Conservation (phyloP, 2,113 vertebrate genomes). For the Burhinus oedicnemus region DNA sequence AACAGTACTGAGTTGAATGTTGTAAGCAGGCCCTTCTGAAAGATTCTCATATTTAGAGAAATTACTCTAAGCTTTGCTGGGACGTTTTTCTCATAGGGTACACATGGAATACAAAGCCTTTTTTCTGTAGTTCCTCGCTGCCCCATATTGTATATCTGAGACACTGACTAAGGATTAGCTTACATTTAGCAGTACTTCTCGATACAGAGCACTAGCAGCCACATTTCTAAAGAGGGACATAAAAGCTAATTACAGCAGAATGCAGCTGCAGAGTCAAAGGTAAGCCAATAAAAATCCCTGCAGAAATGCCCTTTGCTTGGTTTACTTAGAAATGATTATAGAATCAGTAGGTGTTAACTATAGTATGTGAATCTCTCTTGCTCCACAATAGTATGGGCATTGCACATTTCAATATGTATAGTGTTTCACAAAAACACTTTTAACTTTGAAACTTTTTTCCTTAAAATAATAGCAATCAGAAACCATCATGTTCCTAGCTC, state of each 20-base stretch:
- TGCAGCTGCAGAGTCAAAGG: not conserved
- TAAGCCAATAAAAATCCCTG: not conserved
- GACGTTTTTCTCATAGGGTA: not conserved
- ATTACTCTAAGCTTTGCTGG: not conserved
- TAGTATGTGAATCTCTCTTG: not conserved
- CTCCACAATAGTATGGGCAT: not conserved
- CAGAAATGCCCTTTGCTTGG: not conserved
- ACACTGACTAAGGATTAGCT: not conserved
- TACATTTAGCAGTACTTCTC: not conserved
- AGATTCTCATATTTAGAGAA: not conserved
- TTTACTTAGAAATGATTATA: not conserved
- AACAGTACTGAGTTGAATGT: not conserved
- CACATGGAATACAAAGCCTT: not conserved
- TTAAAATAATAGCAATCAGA: not conserved
- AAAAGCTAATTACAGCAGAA: not conserved
- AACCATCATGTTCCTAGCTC: not conserved
- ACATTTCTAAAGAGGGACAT: not conserved
- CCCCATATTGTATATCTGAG: not conserved
- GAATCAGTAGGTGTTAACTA: not conserved
- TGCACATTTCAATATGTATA: not conserved
- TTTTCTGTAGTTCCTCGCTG: not conserved
- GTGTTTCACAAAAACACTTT: not conserved
- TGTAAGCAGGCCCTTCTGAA: not conserved
- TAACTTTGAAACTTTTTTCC: not conserved
- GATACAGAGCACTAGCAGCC: not conserved